A percentile compares a stretch with the other conserved stretches of the same genome.
These are phyloP conservation scores for Campylorhamphus procurvoides DNA, from an alignment of 2,113 vertebrate species.

Conservation along the genomic window DNA sequence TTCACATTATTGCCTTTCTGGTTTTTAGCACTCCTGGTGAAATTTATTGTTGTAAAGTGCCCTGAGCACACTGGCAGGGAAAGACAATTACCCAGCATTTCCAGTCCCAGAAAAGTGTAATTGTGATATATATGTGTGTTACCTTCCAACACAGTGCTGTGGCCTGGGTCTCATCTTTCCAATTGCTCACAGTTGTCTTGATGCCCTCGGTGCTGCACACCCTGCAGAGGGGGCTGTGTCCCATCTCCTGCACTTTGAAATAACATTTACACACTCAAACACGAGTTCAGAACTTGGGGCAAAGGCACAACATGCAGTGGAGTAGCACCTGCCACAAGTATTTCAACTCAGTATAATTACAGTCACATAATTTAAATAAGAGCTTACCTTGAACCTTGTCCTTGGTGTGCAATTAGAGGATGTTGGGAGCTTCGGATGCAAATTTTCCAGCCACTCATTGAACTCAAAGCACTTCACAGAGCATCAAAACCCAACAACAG, in stretches of 20 bases:
- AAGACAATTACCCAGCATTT: conserved; percentile 65
- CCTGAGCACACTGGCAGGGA: conserved; percentile 61
- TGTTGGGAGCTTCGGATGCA: neutral
- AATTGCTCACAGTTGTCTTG: neutral
- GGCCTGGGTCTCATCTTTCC: neutral
- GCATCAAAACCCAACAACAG: neutral
- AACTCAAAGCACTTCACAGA: neutral
- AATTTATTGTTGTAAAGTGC: conserved; percentile 56
- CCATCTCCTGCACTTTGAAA: neutral
- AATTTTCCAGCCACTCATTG: neutral
- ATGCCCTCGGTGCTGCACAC: neutral
- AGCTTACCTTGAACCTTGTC: neutral
- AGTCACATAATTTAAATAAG: neutral
- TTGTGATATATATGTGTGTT: conserved; percentile 34
- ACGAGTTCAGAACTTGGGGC: fast-evolving
- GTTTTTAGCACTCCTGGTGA: conserved; percentile 46
- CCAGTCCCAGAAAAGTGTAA: conserved; percentile 42
- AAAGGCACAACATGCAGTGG: fast-evolving
- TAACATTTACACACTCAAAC: neutral
- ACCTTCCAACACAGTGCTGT: conserved; percentile 20
- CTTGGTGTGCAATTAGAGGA: neutral
- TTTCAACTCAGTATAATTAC: neutral
- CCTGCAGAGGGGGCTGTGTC: neutral
- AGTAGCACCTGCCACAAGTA: neutral
- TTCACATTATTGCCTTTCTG: neutral